Evolutionary conservation across 2,797 vertebrate genomes (phyloP), one percentile per base, ranked within the genome.

Genomic region (Cichlasoma orientale): DNA sequence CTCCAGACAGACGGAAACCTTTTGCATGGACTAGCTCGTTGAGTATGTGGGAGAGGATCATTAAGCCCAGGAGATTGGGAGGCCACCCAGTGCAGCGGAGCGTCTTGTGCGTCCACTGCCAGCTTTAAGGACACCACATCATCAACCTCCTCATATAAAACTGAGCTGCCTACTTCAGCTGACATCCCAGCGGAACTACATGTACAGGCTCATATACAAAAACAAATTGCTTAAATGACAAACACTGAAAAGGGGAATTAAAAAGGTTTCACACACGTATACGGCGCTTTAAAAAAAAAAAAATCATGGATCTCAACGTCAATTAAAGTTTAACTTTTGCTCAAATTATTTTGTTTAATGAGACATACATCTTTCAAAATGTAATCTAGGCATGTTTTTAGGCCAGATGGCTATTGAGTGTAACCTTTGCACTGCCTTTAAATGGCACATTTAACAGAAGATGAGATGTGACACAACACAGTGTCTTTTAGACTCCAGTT

Each of bases 31-130:
- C 77, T 58, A 8, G 23, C 77, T 78, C 6, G 0, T 41, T 44
- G 29, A 75, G 71, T 74, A n/a, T 44, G 77, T 75, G 73, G 74
- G 81, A 77, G 86, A 89, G 82, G 83, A 88, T 88, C 88, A 90
- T 94, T 90, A 90, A 89, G 78, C 82, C 69, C 74, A 90, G 84
- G 90, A 90, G 87, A 87, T 75, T 59, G 72, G 61, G 80, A 72
- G 86, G 86, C 85, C 82, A 86, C 88, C 84, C 77, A 70, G 31
- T n/a, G 41, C 53, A 75, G 66, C 18, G 25, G 56, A 6, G 25
- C 63, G 71, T 80, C 56, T 56, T 75, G 31, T 71, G 72, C 76
- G 69, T 83, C 66, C 80, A 84, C 63, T 70, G 74, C 75, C 55
- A 57, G 56, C 71, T 68, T 59, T 53, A 50, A 80, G 79, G 78